A percentile compares a stretch with the other conserved stretches of the same genome.
phyloP scores from a whole-genome alignment of 2,797 vertebrate species.

The Esox masquinongy region DNA sequence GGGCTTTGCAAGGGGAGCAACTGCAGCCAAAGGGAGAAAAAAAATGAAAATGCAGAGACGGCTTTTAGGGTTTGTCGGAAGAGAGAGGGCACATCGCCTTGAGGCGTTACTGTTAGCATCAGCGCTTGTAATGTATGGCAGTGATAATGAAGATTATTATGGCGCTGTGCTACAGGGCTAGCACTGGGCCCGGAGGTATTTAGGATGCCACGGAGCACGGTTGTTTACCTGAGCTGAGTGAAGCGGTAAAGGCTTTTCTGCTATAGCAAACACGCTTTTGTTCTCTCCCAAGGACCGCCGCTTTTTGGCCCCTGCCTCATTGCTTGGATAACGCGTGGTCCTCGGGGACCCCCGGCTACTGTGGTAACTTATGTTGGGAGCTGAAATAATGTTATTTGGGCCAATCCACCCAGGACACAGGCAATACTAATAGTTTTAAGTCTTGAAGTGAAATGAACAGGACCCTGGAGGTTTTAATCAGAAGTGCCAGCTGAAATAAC shows the following conservation, averaged over 20 bases:
- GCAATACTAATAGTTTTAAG: slow-evolving; percentile 46
- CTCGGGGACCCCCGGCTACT: slow-evolving; percentile 28
- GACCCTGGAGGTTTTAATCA: slow-evolving; percentile 34
- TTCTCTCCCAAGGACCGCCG: slow-evolving; percentile 16
- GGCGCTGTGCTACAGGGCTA: slow-evolving; percentile 33
- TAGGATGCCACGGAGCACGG: slow-evolving; percentile 42
- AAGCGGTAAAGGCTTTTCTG: slow-evolving; percentile 32
- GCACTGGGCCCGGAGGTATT: slow-evolving; percentile 47
- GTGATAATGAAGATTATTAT: slow-evolving; percentile 56
- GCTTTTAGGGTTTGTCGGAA: slow-evolving; percentile 12
- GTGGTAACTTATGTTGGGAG: slow-evolving; percentile 45
- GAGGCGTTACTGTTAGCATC: slow-evolving; percentile 41
- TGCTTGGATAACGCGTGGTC: slow-evolving; percentile 34
- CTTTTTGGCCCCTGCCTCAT: slow-evolving; percentile 20
- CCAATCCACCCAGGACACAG: slow-evolving; percentile 35
- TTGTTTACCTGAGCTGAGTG: slow-evolving; percentile 59
- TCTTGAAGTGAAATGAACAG: slow-evolving; percentile 22
- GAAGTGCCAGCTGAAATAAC: slow-evolving; percentile 19
- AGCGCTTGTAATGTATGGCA: slow-evolving; percentile 43
- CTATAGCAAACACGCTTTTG: slow-evolving; percentile 22
- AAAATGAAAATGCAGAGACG: slow-evolving; percentile 47
- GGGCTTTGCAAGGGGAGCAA: slow-evolving; percentile 75
- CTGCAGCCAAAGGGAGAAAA: slow-evolving; percentile 65
- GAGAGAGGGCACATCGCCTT: slow-evolving; percentile 19
- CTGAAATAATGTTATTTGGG: slow-evolving; percentile 40